These are phyloP conservation scores for Schizotus pectinicornis DNA, from an alignment of 2,888 invertebrate species.

Conservation along the genomic window DNA sequence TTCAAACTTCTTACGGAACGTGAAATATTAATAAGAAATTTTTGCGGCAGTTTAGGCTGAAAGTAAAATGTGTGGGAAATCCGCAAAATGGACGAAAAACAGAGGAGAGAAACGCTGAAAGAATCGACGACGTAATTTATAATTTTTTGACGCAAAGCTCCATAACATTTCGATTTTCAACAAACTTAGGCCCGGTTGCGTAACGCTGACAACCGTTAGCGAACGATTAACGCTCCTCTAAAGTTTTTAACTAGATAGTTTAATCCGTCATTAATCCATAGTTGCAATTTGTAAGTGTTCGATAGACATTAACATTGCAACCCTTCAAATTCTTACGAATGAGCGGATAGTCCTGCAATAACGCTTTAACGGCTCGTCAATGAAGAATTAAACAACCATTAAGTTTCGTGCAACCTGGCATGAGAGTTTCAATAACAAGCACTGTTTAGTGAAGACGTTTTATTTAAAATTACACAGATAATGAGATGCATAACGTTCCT, in stretches of 20 bases:
- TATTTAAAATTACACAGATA: slow-evolving; percentile 27
- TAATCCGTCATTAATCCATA: no score
- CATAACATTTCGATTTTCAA: background rate
- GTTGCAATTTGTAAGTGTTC: no score
- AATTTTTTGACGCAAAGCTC: background rate
- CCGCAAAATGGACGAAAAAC: background rate
- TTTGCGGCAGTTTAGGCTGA: slow-evolving; percentile 10
- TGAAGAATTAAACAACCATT: no score
- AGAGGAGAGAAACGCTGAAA: slow-evolving; percentile 12
- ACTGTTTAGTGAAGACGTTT: slow-evolving; percentile 6
- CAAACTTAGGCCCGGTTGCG: no score
- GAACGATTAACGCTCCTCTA: no score
- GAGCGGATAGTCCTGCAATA: no score
- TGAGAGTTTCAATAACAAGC: background rate
- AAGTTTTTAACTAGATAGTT: no score
- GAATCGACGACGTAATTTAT: background rate
- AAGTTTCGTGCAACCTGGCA: no score
- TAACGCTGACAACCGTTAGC: no score
- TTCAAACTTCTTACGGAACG: slow-evolving; percentile 37
- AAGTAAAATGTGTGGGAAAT: slow-evolving; percentile 20
- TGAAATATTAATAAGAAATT: slow-evolving; percentile 31
- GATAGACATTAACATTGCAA: background rate
- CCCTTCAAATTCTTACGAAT: no score
- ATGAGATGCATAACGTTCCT: slow-evolving; percentile 28
- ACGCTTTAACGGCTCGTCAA: no score